Evolutionary conservation across 2,888 invertebrate species (phyloP).

Genomic region (Stratiomys singularior): DNA sequence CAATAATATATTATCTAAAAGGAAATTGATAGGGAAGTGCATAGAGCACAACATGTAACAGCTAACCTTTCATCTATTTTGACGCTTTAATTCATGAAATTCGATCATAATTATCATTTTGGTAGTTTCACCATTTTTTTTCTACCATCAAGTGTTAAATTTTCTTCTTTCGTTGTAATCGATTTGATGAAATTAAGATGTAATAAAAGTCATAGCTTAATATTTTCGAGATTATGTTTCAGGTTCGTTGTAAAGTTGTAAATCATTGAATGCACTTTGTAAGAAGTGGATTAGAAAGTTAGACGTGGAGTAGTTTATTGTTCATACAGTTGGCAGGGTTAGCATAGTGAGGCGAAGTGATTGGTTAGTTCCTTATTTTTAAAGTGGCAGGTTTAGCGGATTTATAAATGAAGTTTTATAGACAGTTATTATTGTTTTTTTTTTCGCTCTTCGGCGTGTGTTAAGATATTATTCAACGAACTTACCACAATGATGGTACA

Average conservation of each 20-base stretch:
- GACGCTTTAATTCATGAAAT: background rate
- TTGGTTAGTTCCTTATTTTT: background rate
- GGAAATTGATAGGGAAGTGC: too few relatives aligned
- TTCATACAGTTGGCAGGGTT: background rate
- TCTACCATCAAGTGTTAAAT: background rate
- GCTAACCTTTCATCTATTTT: too few relatives aligned
- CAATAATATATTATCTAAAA: too few relatives aligned
- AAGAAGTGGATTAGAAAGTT: background rate
- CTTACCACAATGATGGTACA: background rate
- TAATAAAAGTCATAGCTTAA: background rate
- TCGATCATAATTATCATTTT: background rate
- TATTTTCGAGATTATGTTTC: background rate
- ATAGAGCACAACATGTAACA: too few relatives aligned
- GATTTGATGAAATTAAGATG: constrained; percentile 16
- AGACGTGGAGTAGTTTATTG: background rate
- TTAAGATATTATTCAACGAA: background rate
- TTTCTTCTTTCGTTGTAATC: background rate
- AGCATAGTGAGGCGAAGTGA: background rate
- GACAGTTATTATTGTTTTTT: background rate
- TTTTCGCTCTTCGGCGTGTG: background rate
- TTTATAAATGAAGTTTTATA: background rate
- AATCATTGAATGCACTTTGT: background rate
- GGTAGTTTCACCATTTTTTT: background rate
- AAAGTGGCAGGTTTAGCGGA: background rate
- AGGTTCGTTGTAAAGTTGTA: background rate